Evolutionary conservation across 1,140 invertebrate species (phyloP), one percentile per base, ranked within the genome.

Genomic region (Drosophila rufa): DNA sequence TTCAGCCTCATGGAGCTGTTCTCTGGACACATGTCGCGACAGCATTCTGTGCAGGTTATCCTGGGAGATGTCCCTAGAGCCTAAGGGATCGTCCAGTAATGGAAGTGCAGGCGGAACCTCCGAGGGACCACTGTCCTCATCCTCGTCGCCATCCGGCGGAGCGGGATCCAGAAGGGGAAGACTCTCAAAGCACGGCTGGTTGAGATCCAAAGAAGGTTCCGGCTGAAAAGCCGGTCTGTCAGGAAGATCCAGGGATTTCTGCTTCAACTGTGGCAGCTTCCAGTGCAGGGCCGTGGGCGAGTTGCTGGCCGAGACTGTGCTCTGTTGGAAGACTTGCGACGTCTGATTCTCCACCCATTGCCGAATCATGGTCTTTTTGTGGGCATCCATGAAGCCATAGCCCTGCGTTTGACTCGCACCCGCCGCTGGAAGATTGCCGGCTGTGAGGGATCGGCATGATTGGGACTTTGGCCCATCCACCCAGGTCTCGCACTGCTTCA

Each of bases 271-370:
- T 25, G 92, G 85, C 14, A 92, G 73, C n/a, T 92, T 92, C 55
- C 82, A 68, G 50, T 87, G 84, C 71, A 92, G 38, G 43, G 92
- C 67, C 43, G 91, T 70, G 47, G 83, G 83, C 1, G 85, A 87
- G 48, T 61, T 80, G 65, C 64, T 93, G 82, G 60, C 76, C n/a
- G 75, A 92, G 59, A 47, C 71, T 58, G 51, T 75, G 75, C 76
- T 81, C 89, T 92, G 83, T 91, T 92, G 84, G 75, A 93, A 95
- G 56, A 97, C 96, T 93, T 97, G 96, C 9, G 95, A 95, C 1
- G 96, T 96, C 94, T 98, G 97, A 90, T 97, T 97, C 93, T 98
- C 97, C 0, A 98, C 97, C 97, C 97, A 98, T 92, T 97, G 96
- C 46, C 97, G 94, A 36, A 98, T 98, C 97, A 98, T 98, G 69